Percentiles rank a stretch among this genome's conserved stretches.
phyloP scores from a whole-genome alignment of 2,888 invertebrate species.

The Apamea monoglypha region DNA sequence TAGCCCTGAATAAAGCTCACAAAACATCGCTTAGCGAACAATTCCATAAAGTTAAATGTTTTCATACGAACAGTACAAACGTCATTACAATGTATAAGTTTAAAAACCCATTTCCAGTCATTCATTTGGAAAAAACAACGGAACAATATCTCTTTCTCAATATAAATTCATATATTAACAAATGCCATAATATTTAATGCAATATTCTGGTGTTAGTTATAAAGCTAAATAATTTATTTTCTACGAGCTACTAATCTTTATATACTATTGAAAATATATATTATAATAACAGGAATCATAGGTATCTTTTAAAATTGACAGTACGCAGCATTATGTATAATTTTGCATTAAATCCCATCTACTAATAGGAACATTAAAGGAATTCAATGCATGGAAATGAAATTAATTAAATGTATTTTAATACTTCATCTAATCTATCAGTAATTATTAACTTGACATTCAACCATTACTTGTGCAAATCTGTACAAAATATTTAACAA shows the following conservation, averaged over 20 bases:
- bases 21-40: constrained; percentile 58
- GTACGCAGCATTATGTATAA: constrained; percentile 10
- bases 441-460: constrained; percentile 25
- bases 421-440: constrained; percentile 26
- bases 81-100: constrained; percentile 29
- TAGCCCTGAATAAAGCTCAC: constrained; percentile 57
- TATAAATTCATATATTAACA: constrained; percentile 13
- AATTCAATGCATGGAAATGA: constrained; percentile 42
- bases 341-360: constrained; percentile 35
- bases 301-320: constrained; percentile 20
- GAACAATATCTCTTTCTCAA: constrained; percentile 28
- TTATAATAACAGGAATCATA: constrained; percentile 4
- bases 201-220: constrained; percentile 16
- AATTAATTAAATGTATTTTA: constrained; percentile 24
- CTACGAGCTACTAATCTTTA: constrained; percentile 4
- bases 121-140: constrained; percentile 11
- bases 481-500: constrained; percentile 26
- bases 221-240: constrained; percentile 15
- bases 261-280: constrained; percentile 30
- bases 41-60: constrained; percentile 47
- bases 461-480: constrained; percentile 51
- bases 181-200: constrained; percentile 14
- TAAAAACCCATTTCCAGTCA: constrained; percentile 60
- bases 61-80: constrained; percentile 38
- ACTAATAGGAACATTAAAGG: constrained; percentile 50